Conservation (phyloP, 2,888 invertebrate genomes). For the Drosophila kanekoi region DNA sequence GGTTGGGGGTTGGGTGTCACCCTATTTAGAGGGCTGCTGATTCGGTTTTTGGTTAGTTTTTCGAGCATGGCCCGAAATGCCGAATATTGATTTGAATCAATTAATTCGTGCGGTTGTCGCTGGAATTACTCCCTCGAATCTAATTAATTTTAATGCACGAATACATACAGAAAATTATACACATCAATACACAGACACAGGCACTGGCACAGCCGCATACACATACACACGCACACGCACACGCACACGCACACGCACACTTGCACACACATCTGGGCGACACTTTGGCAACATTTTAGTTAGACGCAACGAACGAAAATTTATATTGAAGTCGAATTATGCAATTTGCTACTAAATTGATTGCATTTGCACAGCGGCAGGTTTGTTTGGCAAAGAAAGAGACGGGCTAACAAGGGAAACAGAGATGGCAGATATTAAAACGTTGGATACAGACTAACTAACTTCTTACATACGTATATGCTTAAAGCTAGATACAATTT, state of each 20-base stretch:
- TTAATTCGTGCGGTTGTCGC: constrained; percentile 85
- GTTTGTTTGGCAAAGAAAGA: constrained; percentile 18
- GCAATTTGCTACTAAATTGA: constrained; percentile 77
- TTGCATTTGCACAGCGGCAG: constrained; percentile 72
- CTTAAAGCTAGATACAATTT: no score
- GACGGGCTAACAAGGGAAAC: background rate
- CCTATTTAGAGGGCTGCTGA: constrained; percentile 53
- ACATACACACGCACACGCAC: constrained; percentile 19
- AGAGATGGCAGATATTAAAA: background rate
- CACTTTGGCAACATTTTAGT: constrained; percentile 74
- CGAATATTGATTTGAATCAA: constrained; percentile 86
- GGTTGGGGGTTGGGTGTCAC: constrained; percentile 38
- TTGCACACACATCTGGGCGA: constrained; percentile 45
- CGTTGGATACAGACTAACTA: background rate
- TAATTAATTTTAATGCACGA: constrained; percentile 85
- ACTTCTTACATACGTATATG: background rate
- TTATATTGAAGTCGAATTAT: constrained; percentile 76
- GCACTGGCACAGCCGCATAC: no score
- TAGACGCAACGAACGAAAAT: constrained; percentile 66
- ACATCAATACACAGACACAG: constrained; percentile 49
- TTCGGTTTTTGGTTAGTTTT: constrained; percentile 57
- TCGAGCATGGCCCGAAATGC: constrained; percentile 70
- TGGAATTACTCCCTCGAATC: constrained; percentile 85
- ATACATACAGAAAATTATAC: constrained; percentile 69
- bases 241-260: constrained; percentile 17